Evolutionary conservation across 2,888 invertebrate species (phyloP).

Genomic region (Diplolepis rosae): DNA sequence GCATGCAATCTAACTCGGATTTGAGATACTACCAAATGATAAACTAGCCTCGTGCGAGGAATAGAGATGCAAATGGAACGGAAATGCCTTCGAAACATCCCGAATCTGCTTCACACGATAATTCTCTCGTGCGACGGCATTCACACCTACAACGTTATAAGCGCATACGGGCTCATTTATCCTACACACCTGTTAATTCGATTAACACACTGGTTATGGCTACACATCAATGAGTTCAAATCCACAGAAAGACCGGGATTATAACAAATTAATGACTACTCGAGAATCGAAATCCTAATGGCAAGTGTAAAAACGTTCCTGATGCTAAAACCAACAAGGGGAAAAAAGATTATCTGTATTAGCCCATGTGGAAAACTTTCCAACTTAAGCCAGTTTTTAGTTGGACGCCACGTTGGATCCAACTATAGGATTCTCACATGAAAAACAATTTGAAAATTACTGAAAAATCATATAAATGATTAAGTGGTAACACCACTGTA

Average conservation of each 20-base stretch:
- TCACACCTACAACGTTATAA: constrained; percentile 15
- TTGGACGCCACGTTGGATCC: too few species aligned
- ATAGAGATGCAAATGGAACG: constrained; percentile 57
- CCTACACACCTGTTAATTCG: background rate
- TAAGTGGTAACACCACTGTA: too few species aligned
- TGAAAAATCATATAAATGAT: too few species aligned
- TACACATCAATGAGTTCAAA: background rate
- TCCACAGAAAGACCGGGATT: background rate
- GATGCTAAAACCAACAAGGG: too few species aligned
- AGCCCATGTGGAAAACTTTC: too few species aligned
- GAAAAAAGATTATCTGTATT: too few species aligned
- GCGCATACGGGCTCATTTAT: background rate
- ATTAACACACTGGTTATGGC: constrained; percentile 11
- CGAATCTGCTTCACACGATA: constrained; percentile 46
- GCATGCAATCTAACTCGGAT: constrained; percentile 46
- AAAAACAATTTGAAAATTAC: too few species aligned
- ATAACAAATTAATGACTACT: background rate
- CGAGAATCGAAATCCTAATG: background rate
- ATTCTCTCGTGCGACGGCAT: constrained; percentile 36
- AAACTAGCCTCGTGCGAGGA: constrained; percentile 47
- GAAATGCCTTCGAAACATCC: constrained; percentile 56
- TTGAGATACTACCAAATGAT: constrained; percentile 48
- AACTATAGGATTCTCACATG: too few species aligned
- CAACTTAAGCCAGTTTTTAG: too few species aligned
- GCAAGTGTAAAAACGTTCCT: too few species aligned